Conservation (phyloP, 2,888 invertebrate species). For the Coenonympha glycerion region DNA sequence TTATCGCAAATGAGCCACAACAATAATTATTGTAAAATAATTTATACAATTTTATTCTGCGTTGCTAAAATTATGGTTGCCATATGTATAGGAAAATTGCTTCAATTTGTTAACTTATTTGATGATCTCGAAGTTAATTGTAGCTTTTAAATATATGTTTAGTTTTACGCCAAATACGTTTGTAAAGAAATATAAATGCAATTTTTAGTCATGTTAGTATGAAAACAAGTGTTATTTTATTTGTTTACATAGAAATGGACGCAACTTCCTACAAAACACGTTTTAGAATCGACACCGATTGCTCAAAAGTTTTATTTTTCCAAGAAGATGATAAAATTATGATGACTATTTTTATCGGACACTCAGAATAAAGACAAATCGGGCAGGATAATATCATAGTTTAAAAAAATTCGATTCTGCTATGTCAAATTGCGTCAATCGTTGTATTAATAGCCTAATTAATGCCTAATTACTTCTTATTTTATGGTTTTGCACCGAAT, state of each 20-base stretch:
- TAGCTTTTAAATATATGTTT: background rate
- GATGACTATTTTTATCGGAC: no score
- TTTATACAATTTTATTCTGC: background rate
- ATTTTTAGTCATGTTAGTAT: background rate
- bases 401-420: no score
- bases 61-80: background rate
- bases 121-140: conserved; percentile 3
- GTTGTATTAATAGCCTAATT: no score
- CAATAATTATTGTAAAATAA: no score
- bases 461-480: no score
- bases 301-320: no score
- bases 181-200: conserved; percentile 6
- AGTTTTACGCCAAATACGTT: conserved; percentile 3
- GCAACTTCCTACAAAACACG: background rate
- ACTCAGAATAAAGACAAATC: no score
- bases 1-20: no score
- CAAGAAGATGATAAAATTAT: no score
- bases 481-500: no score
- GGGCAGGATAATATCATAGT: no score
- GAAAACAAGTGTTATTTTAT: conserved; percentile 7
- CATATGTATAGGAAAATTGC: background rate
- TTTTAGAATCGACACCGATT: background rate
- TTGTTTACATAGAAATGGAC: background rate
- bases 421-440: no score
- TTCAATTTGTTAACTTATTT: conserved; percentile 2